Conservation (phyloP, 2,888 invertebrate genomes). For the Junonia oenone region DNA sequence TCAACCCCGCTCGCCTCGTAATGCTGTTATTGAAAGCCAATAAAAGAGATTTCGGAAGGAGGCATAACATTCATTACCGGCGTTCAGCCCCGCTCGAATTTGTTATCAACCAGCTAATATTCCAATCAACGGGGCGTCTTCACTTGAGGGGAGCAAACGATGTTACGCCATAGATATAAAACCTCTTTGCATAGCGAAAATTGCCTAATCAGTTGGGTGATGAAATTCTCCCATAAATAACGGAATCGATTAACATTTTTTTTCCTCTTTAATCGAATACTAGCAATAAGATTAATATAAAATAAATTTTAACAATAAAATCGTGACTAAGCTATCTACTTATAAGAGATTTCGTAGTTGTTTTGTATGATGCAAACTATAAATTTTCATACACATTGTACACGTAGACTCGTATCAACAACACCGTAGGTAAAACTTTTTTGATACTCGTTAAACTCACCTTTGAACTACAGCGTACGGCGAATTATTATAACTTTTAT, state of each 20-base stretch:
- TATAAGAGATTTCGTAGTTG: no score
- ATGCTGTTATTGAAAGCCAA: constrained; percentile 32
- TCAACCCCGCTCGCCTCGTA: neutral
- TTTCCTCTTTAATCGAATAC: neutral
- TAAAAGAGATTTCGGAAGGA: constrained; percentile 33
- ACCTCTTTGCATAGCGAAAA: constrained; percentile 19
- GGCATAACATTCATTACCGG: constrained; percentile 47
- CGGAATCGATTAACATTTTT: neutral
- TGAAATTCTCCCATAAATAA: neutral
- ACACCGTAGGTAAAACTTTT: constrained; percentile 11
- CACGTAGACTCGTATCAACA: neutral
- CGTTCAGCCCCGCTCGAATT: constrained; percentile 49
- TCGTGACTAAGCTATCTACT: neutral
- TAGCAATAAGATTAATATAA: no score
- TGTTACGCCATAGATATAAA: constrained; percentile 20
- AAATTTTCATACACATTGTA: neutral
- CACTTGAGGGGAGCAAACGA: constrained; percentile 32
- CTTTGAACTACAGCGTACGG: constrained; percentile 3
- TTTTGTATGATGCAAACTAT: neutral
- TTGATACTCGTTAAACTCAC: constrained; percentile 14
- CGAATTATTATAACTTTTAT: neutral
- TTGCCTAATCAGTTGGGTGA: neutral
- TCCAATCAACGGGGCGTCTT: constrained; percentile 44
- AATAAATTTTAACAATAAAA: neutral
- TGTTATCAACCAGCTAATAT: constrained; percentile 62